phyloP scores from a whole-genome alignment of 2,888 invertebrate species.

The Cyclophora albipunctata region DNA sequence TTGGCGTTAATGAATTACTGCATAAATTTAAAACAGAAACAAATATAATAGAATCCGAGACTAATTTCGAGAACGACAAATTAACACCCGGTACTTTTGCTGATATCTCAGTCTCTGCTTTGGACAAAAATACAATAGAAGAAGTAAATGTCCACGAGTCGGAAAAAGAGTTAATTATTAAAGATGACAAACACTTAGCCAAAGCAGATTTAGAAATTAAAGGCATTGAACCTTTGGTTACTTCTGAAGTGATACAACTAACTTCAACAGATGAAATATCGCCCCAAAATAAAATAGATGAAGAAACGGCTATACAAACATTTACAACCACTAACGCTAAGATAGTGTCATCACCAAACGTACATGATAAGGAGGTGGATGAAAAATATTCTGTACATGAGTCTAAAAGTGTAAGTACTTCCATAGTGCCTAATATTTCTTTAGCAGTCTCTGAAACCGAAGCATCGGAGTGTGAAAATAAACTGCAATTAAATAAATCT shows the following conservation, averaged over 20 bases:
- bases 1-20: constrained; percentile 77
- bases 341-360: constrained; percentile 74
- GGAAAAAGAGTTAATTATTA: constrained; percentile 73
- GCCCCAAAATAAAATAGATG: constrained; percentile 62
- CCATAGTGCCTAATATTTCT: constrained; percentile 76
- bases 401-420: constrained; percentile 52
- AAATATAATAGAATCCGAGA: constrained; percentile 77
- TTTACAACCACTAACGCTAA: constrained; percentile 79
- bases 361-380: constrained; percentile 80
- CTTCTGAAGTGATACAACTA: constrained; percentile 70
- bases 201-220: constrained; percentile 76
- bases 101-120: constrained; percentile 61
- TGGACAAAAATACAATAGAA: constrained; percentile 76
- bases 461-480: constrained; percentile 78
- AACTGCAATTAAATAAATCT: constrained; percentile 49
- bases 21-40: constrained; percentile 76
- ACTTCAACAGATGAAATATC: constrained; percentile 67
- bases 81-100: constrained; percentile 54
- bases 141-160: constrained; percentile 79
- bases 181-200: constrained; percentile 64
- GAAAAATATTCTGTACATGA: constrained; percentile 37
- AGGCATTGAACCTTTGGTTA: constrained; percentile 75
- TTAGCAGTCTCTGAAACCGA: constrained; percentile 78
- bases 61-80: constrained; percentile 56
- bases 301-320: constrained; percentile 50